These are phyloP conservation scores for Fregetta grallaria DNA, from an alignment of 2,113 vertebrate species.

Conservation along the genomic window DNA sequence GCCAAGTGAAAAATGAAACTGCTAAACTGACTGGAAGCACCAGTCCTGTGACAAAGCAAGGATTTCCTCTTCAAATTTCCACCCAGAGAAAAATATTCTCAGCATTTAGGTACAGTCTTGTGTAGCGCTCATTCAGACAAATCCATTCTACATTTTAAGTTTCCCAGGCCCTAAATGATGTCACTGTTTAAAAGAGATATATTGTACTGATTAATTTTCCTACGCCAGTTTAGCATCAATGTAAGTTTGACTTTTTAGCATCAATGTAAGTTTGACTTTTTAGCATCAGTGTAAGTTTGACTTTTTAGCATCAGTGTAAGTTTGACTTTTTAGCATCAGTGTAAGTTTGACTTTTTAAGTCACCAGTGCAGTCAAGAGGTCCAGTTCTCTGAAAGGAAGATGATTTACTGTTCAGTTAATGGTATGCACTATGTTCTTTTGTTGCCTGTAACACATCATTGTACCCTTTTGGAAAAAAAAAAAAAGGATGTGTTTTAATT, in stretches of 20 bases:
- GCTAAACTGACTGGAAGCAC: not conserved
- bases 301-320: not conserved
- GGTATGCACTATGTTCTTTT: not conserved
- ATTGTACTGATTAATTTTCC: not conserved
- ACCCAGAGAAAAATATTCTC: not conserved
- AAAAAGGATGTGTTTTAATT: not conserved
- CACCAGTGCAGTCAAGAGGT: not conserved
- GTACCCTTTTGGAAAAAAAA: not conserved
- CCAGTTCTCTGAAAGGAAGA: not conserved
- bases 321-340: not conserved
- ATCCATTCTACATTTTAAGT: not conserved
- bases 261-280: not conserved
- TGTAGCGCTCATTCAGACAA: not conserved
- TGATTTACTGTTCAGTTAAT: not conserved
- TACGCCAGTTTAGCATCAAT: not conserved
- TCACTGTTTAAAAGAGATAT: not conserved
- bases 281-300: not conserved
- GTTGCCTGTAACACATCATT: not conserved
- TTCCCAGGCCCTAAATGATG: not conserved
- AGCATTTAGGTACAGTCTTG: not conserved
- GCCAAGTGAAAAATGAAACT: constrained; percentile 1
- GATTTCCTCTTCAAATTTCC: not conserved
- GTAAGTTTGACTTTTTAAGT: not conserved
- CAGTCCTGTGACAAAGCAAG: not conserved
- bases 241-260: not conserved